Base-by-base conservation (phyloP, 2,888 invertebrate species). In the Itoplectis maculator region DNA sequence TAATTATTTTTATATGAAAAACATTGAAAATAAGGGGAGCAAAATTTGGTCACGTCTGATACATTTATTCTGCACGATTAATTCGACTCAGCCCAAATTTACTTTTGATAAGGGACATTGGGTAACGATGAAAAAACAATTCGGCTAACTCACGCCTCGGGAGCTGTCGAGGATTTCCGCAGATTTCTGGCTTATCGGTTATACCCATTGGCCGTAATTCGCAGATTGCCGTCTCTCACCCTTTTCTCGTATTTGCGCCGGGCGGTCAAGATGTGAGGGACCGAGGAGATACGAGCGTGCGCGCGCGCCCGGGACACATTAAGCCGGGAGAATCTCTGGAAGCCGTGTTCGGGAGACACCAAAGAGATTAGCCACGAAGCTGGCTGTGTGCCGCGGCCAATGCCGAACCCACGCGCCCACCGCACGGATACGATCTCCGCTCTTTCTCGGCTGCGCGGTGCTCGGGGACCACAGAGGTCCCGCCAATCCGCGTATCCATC, bases 341-440 rank as follows among this genome's bases (percentile, higher is more conserved):
- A 85, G 83, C 83, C 82, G 78, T 82, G 86, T 84, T 85, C 87
- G 82, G 85, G 79, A 79, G 86, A 83, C 84, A 83, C 81, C 83
- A 84, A 79, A 85, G 82, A 87, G 89, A 90, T 89, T 90, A 90
- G 79, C 82, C 84, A 70, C 77, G 83, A 84, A 76, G 78, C 69
- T n/a, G 82, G 65, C 59, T 70, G 69, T 75, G 54, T 47, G 9
- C 54, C 47, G n/a, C n/a, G 59, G 49, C 65, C 51, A 59, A 75
- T 68, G 72, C 73, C 68, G 77, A 80, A 85, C 88, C 76, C 82
- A 86, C 83, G 85, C 81, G 54, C 77, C 15, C n/a, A 81, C 29
- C 47, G 47, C 59, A 35, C 63, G 84, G 86, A 88, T 85, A 86
- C 76, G 68, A 87, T 89, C 88, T 87, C 76, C 59, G 35, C 6